A percentile compares a stretch with the other conserved stretches of the same genome.
phyloP scores from a whole-genome alignment of 2,888 invertebrate genomes.

The Sussaba pulchella region DNA sequence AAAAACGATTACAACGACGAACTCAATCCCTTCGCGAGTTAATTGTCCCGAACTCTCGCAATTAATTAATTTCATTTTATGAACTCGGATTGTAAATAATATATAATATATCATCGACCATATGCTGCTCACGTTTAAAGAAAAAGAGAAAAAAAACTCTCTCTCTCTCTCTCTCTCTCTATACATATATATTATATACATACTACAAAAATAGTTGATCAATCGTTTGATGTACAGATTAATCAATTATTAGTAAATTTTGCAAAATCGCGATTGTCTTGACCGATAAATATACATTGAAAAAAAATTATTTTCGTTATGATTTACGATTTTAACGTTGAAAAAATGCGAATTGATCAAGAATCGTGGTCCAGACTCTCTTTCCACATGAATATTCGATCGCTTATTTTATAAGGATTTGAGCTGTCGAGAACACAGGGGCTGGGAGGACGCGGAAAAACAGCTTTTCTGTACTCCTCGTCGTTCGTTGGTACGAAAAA shows the following conservation, averaged over 20 bases:
- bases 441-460: slow-evolving; percentile 68
- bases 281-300: slow-evolving; percentile 19
- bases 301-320: neutral
- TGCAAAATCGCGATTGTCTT: neutral
- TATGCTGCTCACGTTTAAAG: slow-evolving; percentile 49
- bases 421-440: slow-evolving; percentile 73
- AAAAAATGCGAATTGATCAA: slow-evolving; percentile 6
- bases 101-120: slow-evolving; percentile 46
- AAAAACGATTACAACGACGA: slow-evolving; percentile 89
- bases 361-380: slow-evolving; percentile 68
- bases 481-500: slow-evolving; percentile 76
- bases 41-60: slow-evolving; percentile 49
- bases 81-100: slow-evolving; percentile 58
- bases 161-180: too few species aligned
- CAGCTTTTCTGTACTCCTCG: slow-evolving; percentile 74
- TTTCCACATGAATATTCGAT: slow-evolving; percentile 79
- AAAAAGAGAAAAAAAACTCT: too few species aligned
- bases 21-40: slow-evolving; percentile 89
- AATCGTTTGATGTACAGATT: slow-evolving; percentile 54
- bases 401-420: slow-evolving; percentile 77
- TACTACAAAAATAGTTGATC: slow-evolving; percentile 33
- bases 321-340: neutral
- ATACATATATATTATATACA: slow-evolving; percentile 22
- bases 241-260: slow-evolving; percentile 34
- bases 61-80: slow-evolving; percentile 1